Evolutionary conservation across 1,140 invertebrate species (phyloP).

Genomic region (Drosophila kepulauana): DNA sequence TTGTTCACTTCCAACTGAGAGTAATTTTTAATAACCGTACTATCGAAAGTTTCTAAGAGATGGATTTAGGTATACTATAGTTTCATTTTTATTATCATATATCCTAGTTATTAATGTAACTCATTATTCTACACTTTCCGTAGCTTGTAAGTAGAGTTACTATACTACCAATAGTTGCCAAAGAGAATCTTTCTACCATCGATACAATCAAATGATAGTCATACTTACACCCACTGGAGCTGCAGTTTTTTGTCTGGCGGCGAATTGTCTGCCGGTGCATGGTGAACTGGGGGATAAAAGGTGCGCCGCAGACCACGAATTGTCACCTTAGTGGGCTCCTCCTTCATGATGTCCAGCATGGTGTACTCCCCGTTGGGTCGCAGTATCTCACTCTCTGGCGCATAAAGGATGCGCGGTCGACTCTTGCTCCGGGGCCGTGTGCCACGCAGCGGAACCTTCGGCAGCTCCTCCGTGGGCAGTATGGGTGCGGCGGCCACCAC

Average conservation of each 20-base stretch:
- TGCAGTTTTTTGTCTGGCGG: slow-evolving; percentile 94
- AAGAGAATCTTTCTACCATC: no score
- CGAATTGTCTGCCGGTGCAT: slow-evolving; percentile 92
- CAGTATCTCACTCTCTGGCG: slow-evolving; percentile 91
- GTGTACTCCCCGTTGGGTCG: slow-evolving; percentile 90
- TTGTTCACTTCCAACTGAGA: no score
- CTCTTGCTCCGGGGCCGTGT: slow-evolving; percentile 92
- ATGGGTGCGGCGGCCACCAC: slow-evolving; percentile 80
- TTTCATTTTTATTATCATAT: no score
- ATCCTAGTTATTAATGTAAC: no score
- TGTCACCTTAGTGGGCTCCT: slow-evolving; percentile 93
- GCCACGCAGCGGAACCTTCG: slow-evolving; percentile 84
- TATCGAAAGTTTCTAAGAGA: no score
- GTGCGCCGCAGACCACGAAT: slow-evolving; percentile 93
- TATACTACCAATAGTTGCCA: no score
- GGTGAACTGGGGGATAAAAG: slow-evolving; percentile 94
- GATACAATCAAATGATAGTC: no score
- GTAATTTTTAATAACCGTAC: no score
- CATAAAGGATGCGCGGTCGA: slow-evolving; percentile 91
- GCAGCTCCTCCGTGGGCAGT: slow-evolving; percentile 86
- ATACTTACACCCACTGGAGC: slow-evolving; percentile 95
- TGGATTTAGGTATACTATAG: no score
- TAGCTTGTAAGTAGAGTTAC: no score
- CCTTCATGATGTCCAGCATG: slow-evolving; percentile 92
- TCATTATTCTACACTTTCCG: no score